Percentiles rank a stretch among this genome's conserved stretches.
phyloP scores from a whole-genome alignment of 2,113 vertebrate species.

The Chionodraco myersi region DNA sequence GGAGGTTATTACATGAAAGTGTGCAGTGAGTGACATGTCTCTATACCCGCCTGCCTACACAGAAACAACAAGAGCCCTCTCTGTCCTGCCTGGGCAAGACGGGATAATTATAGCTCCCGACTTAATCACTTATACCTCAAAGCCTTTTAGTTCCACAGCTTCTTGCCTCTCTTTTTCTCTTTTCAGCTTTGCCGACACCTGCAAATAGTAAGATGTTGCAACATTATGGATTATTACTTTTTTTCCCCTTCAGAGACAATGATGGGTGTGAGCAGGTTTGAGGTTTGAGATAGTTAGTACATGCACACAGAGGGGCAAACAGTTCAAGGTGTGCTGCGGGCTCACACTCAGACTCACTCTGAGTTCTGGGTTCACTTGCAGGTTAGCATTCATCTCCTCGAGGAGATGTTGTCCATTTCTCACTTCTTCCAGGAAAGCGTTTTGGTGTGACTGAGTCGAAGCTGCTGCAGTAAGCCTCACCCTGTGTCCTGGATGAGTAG shows the following conservation, averaged over 20 bases:
- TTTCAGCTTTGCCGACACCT: slow-evolving; percentile 51
- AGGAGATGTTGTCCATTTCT: slow-evolving; percentile 48
- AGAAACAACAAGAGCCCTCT: slow-evolving; percentile 70
- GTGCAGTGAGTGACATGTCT: slow-evolving; percentile 70
- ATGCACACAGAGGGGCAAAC: slow-evolving; percentile 31
- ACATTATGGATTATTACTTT: slow-evolving; percentile 46
- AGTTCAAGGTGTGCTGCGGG: slow-evolving; percentile 61
- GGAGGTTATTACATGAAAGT: slow-evolving; percentile 80
- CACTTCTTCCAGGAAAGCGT: slow-evolving; percentile 43
- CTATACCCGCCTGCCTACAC: slow-evolving; percentile 61
- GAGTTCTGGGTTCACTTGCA: slow-evolving; percentile 60
- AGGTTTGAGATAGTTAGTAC: slow-evolving; percentile 29
- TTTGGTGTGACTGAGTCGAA: slow-evolving; percentile 26
- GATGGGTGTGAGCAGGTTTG: slow-evolving; percentile 56
- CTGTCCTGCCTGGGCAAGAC: slow-evolving; percentile 79
- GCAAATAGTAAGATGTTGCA: slow-evolving; percentile 56
- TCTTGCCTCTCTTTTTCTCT: slow-evolving; percentile 39
- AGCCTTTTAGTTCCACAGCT: slow-evolving; percentile 52
- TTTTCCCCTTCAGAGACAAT: slow-evolving; percentile 66
- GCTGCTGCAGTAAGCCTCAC: slow-evolving; percentile 16
- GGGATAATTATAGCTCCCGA: slow-evolving; percentile 70
- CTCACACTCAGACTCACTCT: slow-evolving; percentile 35
- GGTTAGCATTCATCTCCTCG: slow-evolving; percentile 63
- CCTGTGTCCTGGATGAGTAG: slow-evolving; percentile 31
- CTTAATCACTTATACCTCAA: slow-evolving; percentile 75